Base-by-base conservation (phyloP, 2,797 vertebrate species). In the Pipistrellus pygmaeus region DNA sequence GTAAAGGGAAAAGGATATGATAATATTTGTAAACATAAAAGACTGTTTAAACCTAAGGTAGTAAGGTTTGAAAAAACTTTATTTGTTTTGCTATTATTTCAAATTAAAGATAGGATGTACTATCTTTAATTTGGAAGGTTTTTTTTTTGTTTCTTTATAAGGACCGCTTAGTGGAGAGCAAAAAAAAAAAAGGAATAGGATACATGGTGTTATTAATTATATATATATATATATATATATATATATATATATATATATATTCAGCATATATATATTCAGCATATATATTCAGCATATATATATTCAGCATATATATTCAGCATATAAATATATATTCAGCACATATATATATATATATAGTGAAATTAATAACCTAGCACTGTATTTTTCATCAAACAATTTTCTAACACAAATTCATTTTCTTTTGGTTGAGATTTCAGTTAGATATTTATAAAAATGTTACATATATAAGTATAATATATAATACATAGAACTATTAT, bases 21-120 rank as follows among this genome's bases (percentile, higher is more conserved):
- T 5, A 62, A 25, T 69, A 68, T 80, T 87, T 64, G 9, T 64
- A 68, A 94, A 80, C 20, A 53, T 35, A 53, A 75, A 95, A 57
- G 60, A 46, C 4, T 38, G 5, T 5, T 38, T 82, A 71, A 68
- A 23, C 1, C 4, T 76, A 41, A 83, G 23, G 8, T 23, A 21
- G 2, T 55, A 55, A 78, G 55, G 1, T 62, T 15, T 60, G 25
- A 30, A 81, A 60, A 55, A 12, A 66, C 2, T 84, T 41, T 76
- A 17, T 44, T 27, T 72, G 20, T 85, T 94, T 84, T 91, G 2
- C 53, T 94, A 25, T 88, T 11, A 85, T 85, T 90, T 77, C 30
- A 83, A 18, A 13, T 4, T 2, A 55, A 80, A 72, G 0, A 81
- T 80, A 80, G 3, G 23, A 46, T 10, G 0, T 64, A 72, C 20